Evolutionary conservation across 2,888 invertebrate genomes (phyloP), one percentile per base, ranked within the genome.

Genomic region (Neoascia interrupta): DNA sequence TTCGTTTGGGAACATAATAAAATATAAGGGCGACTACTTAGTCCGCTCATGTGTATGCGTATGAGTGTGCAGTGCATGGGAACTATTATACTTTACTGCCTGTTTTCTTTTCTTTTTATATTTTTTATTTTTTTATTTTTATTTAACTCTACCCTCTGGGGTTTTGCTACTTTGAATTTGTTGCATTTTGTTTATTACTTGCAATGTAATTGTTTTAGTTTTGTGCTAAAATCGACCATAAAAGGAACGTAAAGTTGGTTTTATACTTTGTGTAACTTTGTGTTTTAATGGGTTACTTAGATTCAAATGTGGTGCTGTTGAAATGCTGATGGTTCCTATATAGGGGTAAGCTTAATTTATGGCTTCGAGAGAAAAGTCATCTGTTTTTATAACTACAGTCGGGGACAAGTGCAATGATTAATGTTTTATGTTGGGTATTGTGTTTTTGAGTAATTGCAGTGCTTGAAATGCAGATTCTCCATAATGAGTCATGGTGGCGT

Each of bases 1-100:
- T 79, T 73, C 73, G 73, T 79, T 79, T 79, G 79, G 73, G 79
- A 79, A 79, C 79, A 79, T 73, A 79, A 79, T 73, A 79, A 79
- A 79, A 73, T 61, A 79, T 73, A 79, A 79, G 73, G 79, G 66
- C 61, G 56, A 61, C 73, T 61, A 72, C 43, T 51, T 70, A 56
- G 49, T 63, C 72, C 53, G 56, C 19, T 16, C 23, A 54, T 58
- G 31, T 21, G 8, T 6, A 31, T 31, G 37, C 10, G 23, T 28
- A n/a, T 49, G 18, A 43, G 56, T 53, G 19, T 58, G 41, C 39
- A n/a, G 54, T 58, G 53, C 60, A 31, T 76, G 45, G 31, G 26
- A 58, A 58, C 51, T 58, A 51, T 28, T 61, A 16, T 49, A 26
- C 16, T 31, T 31, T 51, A 49, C 26, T 75, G 39, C 41, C 26